Evolutionary conservation across 2,888 invertebrate species (phyloP).

Genomic region (Nomada fucata): DNA sequence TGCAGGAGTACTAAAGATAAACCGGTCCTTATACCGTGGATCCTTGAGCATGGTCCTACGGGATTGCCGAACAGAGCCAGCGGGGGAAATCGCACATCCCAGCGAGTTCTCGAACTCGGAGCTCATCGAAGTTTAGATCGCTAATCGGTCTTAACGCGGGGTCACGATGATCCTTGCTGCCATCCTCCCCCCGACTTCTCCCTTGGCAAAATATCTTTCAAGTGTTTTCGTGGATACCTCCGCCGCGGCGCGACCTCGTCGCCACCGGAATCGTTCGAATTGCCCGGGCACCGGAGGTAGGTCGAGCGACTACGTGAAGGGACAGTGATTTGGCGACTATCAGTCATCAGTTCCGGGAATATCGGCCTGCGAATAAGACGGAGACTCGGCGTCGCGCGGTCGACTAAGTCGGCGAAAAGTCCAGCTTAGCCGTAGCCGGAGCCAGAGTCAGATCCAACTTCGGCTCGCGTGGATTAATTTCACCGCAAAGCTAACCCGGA

Average conservation of each 20-base stretch:
- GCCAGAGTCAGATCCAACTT: conserved; percentile 72
- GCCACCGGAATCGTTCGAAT: no score
- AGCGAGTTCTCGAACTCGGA: conserved; percentile 61
- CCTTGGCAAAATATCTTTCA: conserved; percentile 9
- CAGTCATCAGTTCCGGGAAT: conserved; percentile 31
- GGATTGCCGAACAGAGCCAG: conserved; percentile 51
- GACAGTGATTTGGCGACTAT: conserved; percentile 4
- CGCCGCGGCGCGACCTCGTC: no score
- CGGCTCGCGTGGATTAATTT: conserved; percentile 77
- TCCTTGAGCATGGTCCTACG: conserved; percentile 70
- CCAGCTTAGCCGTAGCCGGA: conserved; percentile 67
- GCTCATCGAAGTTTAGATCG: conserved; percentile 74
- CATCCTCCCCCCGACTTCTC: not conserved
- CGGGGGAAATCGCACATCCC: conserved; percentile 63
- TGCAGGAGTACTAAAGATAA: conserved; percentile 77
- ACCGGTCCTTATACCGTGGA: conserved; percentile 73
- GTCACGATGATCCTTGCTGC: conserved; percentile 42
- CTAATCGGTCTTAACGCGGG: conserved; percentile 70
- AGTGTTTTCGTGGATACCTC: not conserved
- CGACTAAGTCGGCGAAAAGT: conserved; percentile 74
- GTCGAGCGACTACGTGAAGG: not conserved
- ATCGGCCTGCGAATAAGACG: conserved; percentile 57
- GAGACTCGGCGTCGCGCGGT: conserved; percentile 61
- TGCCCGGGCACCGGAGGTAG: no score
- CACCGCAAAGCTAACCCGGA: conserved; percentile 71